These are phyloP conservation scores for Esperia sulphurella DNA, from an alignment of 2,888 invertebrate species.

Conservation along the genomic window DNA sequence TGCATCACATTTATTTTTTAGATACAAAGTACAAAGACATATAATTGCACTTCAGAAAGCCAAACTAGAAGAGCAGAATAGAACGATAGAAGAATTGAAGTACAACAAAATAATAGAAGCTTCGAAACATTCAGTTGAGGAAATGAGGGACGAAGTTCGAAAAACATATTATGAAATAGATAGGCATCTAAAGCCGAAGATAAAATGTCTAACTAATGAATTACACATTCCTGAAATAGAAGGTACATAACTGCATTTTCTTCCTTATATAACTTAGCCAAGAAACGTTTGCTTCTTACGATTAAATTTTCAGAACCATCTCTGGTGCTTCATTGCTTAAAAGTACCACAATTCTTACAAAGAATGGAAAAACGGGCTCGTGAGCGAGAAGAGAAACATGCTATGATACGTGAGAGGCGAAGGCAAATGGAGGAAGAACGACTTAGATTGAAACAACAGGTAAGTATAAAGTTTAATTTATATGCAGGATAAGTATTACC, in stretches of 20 bases:
- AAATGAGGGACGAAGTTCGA: constrained; percentile 79
- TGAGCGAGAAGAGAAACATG: constrained; percentile 80
- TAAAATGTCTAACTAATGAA: constrained; percentile 72
- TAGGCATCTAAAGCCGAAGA: constrained; percentile 77
- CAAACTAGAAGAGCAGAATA: constrained; percentile 85
- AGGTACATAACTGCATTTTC: constrained; percentile 31
- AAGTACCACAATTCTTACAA: constrained; percentile 84
- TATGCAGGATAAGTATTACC: neutral
- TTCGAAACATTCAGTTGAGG: constrained; percentile 76
- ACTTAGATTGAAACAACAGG: constrained; percentile 66
- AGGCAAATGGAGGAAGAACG: constrained; percentile 72
- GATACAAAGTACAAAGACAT: constrained; percentile 84
- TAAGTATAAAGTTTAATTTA: constrained; percentile 16
- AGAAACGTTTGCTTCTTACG: no score
- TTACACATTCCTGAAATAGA: constrained; percentile 64
- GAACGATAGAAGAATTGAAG: constrained; percentile 85
- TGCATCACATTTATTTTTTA: constrained; percentile 36
- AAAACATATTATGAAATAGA: constrained; percentile 77
- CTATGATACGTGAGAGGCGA: constrained; percentile 66
- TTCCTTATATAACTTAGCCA: no score
- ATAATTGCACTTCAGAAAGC: constrained; percentile 85
- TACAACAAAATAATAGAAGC: constrained; percentile 84
- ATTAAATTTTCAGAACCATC: constrained; percentile 46
- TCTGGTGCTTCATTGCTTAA: constrained; percentile 67
- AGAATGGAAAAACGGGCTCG: constrained; percentile 86